Percentiles rank a stretch among this genome's conserved stretches.
These are phyloP conservation scores for Myiopsitta monachus DNA, from an alignment of 2,113 vertebrate genomes.

Conservation along the genomic window DNA sequence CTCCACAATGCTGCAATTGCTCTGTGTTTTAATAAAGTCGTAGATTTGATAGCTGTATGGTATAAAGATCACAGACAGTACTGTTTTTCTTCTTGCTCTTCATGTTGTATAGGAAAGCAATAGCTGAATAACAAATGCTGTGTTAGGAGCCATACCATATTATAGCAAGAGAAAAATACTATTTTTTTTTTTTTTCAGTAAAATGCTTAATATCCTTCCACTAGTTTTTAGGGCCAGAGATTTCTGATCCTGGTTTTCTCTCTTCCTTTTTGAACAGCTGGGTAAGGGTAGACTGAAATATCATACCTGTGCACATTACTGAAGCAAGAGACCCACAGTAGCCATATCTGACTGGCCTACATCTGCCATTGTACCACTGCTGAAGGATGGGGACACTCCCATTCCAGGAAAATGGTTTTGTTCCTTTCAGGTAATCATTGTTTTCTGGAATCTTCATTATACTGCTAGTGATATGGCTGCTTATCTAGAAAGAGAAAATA, in stretches of 20 bases:
- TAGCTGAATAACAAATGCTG: neutral
- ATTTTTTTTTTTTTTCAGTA: neutral
- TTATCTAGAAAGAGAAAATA: conserved; percentile 18
- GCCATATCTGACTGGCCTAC: conserved; percentile 8
- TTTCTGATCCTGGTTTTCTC: neutral
- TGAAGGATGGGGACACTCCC: conserved; percentile 40
- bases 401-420: conserved; percentile 50
- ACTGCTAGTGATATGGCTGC: conserved; percentile 44
- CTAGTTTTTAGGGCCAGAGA: neutral
- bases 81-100: neutral
- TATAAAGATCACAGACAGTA: neutral
- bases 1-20: neutral
- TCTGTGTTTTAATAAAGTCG: neutral
- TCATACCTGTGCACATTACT: conserved; percentile 44
- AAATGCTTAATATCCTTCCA: neutral
- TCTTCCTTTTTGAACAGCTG: neutral
- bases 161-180: neutral
- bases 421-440: conserved; percentile 48
- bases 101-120: neutral
- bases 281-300: neutral
- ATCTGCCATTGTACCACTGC: conserved; percentile 38
- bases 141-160: neutral
- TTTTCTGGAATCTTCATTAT: conserved; percentile 54
- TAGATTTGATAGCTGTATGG: neutral
- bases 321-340: conserved; percentile 30